Base-by-base conservation (phyloP, 2,797 vertebrate genomes). In the Borostomias antarcticus region DNA sequence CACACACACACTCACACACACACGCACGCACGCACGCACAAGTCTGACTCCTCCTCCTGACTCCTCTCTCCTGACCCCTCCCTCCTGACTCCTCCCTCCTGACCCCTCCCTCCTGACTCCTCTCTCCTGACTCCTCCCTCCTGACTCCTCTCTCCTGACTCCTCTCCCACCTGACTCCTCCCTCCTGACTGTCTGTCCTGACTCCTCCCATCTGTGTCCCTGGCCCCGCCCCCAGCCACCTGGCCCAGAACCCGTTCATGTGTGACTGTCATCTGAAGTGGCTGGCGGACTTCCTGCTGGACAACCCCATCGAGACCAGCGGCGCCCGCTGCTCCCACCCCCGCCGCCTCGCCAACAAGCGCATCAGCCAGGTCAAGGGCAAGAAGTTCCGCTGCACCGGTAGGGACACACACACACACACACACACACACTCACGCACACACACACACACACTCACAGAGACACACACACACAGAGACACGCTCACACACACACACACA, bases 351-450 rank as follows among this genome's bases (percentile, higher is more conserved):
- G 95, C 96, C 80, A 99, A 98, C 95, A 99, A 99, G 74, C 95
- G 97, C 81, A 98, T 99, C 92, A 95, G 96, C 93, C 97, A 98
- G 93, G 94, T 98, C 85, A 99, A 98, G 93, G 95, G 95, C 90
- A 98, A 99, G 92, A 99, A 99, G 95, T 98, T 98, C 93, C 94
- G 96, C 86, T 99, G 97, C 92, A 96, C 97, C 96, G 97, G 97
- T 99, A 95, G 19, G 85, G 84, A 85, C 75, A 72, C 68, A 40
- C 37, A 4, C 37, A 9, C 35, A 37, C 33, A 35, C 33, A 35
- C 33, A 7, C 26, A 19, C 43, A 28, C n/a, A 5, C 60, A 26
- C 30, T 32, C 48, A 13, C 9, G 6, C 15, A 32, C 26, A 54
- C 35, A 33, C 48, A 30, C 48, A 23, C 23, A 30, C 32, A 32